Base-by-base conservation (phyloP, 1,140 invertebrate genomes). In the Tribolium madens region DNA sequence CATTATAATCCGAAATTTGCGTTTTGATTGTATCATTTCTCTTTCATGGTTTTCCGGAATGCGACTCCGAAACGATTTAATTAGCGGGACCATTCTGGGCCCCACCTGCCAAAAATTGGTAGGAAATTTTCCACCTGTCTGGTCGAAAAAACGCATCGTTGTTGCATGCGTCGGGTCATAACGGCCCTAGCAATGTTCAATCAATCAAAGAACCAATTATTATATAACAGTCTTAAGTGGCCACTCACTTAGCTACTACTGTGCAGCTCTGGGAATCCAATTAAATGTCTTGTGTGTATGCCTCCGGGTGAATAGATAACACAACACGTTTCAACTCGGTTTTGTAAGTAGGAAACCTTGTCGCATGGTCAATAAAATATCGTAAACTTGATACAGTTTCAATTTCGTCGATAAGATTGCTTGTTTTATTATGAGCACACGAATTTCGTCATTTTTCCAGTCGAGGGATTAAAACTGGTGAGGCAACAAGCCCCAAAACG, bases 191-290 rank as follows among this genome's bases (percentile, higher is more conserved):
- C 72, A 52, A 74, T 74, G 74, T 75, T 50, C 74, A 69, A 75
- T 75, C 74, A 68, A 75, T 75, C 74, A 75, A 75, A 75, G 57
- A 75, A 75, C 74, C 74, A 75, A 75, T 75, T 75, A 75, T 75
- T 75, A 75, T 75, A 75, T 75, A 75, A 75, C 74, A 47, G 57
- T 75, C 74, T 75, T 75, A 75, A 75, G 74, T 75, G 74, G 74
- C 26, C 74, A 75, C 74, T 75, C 53, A 75, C 57, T 75, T 75
- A 75, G 50, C 57, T 69, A 75, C 74, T 75, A 75, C 74, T 64
- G 74, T 75, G 74, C 46, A 68, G 57, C 53, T 64, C 53, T 75
- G 71, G 48, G 71, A 73, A 73, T 73, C 74, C 74, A 75, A 75
- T 75, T 75, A 75, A 75, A 75, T 75, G 48, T 75, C 60, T 53